Base-by-base conservation (phyloP, 2,113 vertebrate species). In the Engystomops pustulosus region DNA sequence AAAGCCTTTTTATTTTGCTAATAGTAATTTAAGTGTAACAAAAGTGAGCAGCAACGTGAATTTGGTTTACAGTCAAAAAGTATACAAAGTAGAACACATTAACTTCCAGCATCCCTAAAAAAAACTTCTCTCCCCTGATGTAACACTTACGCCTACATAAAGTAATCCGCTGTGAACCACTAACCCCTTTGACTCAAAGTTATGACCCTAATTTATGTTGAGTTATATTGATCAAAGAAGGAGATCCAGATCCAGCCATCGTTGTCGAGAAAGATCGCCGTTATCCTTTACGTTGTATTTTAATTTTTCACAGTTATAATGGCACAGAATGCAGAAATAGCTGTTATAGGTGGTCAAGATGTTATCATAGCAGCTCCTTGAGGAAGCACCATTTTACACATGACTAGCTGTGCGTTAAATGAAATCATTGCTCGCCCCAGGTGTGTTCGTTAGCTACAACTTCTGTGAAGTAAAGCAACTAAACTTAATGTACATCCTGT, bases 401-500 rank as follows among this genome's bases (percentile, higher is more conserved):
- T 78, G 82, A 41, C 82, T 84, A 84, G 60, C 82, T 69, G 72
- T 84, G 82, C 82, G 62, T 53, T 84, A 77, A 84, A 84, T 84
- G 15, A 84, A 84, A 84, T 84, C 72, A 84, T 75, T 84, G 82
- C 32, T 30, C 60, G 58, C 72, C 82, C 82, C 60, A 76, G 71
- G 81, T 83, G 60, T 84, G 82, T 77, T 77, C 41, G 72, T 84
- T 84, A 77, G 72, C 72, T 77, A 68, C 62, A 45, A 77, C 60
- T 77, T 78, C 60, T 77, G 72, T 51, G 36, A 68, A 84, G 72
- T 84, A 77, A 74, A 53, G 55, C 69, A 72, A 84, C 82, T 68
- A 76, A 69, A 60, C 82, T 69, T 84, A 84, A 84, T 84, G 60
- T 84, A 84, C 55, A 84, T 84, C 82, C 82, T 77, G 82, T 77